These are phyloP conservation scores for Strix aluco DNA, from an alignment of 2,113 vertebrate species.

Conservation along the genomic window DNA sequence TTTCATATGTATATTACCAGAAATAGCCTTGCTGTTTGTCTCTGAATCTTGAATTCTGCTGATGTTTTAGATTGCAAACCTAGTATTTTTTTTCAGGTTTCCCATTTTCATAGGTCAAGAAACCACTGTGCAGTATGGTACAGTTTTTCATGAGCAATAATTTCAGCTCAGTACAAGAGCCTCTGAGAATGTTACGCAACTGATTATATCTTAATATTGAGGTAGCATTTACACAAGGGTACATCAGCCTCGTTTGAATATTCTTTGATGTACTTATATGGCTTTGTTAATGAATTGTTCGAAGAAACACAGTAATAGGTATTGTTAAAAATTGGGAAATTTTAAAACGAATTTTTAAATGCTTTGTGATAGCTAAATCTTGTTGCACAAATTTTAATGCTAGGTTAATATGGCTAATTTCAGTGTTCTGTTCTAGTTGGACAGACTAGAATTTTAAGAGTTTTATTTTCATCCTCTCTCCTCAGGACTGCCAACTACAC, in stretches of 20 bases:
- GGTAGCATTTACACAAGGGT: background rate
- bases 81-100: background rate
- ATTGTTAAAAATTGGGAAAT: background rate
- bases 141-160: background rate
- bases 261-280: background rate
- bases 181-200: background rate
- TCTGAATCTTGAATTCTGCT: background rate
- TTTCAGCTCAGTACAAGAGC: background rate
- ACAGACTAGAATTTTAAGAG: background rate
- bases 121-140: background rate
- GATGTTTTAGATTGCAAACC: background rate
- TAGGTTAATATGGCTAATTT: background rate
- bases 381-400: background rate
- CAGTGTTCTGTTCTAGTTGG: background rate
- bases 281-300: background rate
- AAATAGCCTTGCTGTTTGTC: background rate
- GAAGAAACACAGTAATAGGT: background rate
- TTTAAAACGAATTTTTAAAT: background rate
- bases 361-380: background rate
- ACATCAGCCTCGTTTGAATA: background rate
- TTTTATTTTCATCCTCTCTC: background rate
- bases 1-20: background rate
- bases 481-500: constrained; percentile 77
- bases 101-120: background rate
- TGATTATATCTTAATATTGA: background rate